phyloP scores from a whole-genome alignment of 2,888 invertebrate species.

The Ophion obscuratus region DNA sequence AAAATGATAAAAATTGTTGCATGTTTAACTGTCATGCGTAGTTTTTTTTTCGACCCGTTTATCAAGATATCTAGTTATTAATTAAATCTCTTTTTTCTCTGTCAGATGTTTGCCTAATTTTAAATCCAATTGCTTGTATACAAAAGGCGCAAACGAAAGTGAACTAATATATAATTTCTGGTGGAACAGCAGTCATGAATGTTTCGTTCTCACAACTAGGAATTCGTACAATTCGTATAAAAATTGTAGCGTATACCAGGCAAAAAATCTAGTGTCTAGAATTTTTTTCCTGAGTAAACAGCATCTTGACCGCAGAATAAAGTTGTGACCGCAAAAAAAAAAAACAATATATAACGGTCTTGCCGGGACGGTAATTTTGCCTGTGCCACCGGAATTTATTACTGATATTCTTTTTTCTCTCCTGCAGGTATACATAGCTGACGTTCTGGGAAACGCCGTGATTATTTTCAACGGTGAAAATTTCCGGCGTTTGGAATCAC shows the following conservation, averaged over 20 bases:
- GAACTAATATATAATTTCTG: background rate
- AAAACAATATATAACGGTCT: background rate
- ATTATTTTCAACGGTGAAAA: conserved; percentile 65
- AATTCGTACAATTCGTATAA: background rate
- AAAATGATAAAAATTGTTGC: background rate
- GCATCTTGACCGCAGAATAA: background rate
- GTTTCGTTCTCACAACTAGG: background rate
- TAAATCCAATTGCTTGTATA: background rate
- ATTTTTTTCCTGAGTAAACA: background rate
- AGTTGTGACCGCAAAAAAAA: background rate
- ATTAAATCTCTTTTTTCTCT: no score
- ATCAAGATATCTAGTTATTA: no score
- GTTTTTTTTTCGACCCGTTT: no score
- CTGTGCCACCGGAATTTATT: background rate
- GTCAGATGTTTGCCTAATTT: background rate
- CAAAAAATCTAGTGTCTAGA: conserved; percentile 1
- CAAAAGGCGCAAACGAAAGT: background rate
- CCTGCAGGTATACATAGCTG: conserved; percentile 73
- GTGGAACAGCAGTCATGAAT: background rate
- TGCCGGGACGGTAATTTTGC: background rate
- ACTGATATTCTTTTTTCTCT: background rate
- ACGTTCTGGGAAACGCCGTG: conserved; percentile 69
- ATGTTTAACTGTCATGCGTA: background rate
- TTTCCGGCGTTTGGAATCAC: conserved; percentile 70
- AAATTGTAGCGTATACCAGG: background rate